Base-by-base conservation (phyloP, 2,797 vertebrate genomes). In the Cyprinella venusta region DNA sequence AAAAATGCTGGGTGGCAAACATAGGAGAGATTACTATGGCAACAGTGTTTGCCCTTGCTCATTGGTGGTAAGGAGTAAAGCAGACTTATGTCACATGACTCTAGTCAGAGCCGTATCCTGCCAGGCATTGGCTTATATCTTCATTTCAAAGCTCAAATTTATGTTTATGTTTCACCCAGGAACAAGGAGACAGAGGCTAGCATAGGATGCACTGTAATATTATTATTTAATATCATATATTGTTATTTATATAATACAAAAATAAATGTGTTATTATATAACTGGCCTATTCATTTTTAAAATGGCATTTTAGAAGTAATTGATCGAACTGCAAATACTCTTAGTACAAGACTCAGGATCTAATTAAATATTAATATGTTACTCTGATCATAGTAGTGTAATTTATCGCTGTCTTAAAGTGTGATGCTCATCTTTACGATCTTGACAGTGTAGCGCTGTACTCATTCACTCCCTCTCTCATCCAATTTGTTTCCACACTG, bases 401-500 rank as follows among this genome's bases (percentile, higher is more conserved):
- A 65, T 65, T 64, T 74, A 36, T 26, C 6, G 1, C 26, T 1
- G n/a, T 56, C 65, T 76, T 40, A 36, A 76, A 75, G n/a, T 52
- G 45, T 12, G n/a, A 79, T 40, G 64, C 54, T 67, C 78, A 70
- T 70, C 50, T 80, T 79, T 52, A 79, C 3, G 33, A 56, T 68
- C 74, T 76, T 61, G 52, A 85, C 82, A 2, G 68, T 65, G 19
- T 50, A 74, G 77, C 74, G 56, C 24, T 69, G 45, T 13, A 63
- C 56, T 79, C 48, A 52, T 24, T 71, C 78, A 18, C 78, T 87
- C 30, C 50, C 61, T 79, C 72, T 80, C 88, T 93, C 87, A 92
- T 92, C 90, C 90, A 91, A 91, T 92, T 92, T 93, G 88, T 91
- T 90, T 91, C 88, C 91, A 88, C 30, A 45, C 87, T 90, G 90